phyloP scores from a whole-genome alignment of 2,797 vertebrate species.

The Peromyscus eremicus region DNA sequence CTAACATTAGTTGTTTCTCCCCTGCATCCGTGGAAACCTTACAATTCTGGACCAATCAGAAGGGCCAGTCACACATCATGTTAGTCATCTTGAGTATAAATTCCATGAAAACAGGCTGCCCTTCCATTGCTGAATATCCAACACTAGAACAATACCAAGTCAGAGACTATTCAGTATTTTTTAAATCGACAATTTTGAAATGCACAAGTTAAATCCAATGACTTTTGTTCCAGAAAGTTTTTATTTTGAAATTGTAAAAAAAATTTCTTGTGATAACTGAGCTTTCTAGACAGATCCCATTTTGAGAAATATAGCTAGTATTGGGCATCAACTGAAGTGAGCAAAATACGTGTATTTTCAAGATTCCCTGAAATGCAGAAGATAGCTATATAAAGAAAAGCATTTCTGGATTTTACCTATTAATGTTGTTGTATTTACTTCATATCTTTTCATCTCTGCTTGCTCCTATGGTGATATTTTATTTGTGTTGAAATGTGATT shows the following conservation, averaged over 20 bases:
- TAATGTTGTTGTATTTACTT: background rate
- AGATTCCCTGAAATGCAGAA: background rate
- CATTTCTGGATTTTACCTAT: background rate
- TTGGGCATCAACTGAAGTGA: background rate
- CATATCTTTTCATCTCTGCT: background rate
- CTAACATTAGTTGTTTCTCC: background rate
- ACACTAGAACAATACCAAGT: background rate
- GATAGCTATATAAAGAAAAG: background rate
- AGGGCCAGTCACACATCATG: background rate
- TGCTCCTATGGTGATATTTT: background rate
- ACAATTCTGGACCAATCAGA: background rate
- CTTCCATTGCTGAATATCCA: background rate
- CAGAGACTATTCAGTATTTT: background rate
- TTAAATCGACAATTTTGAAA: background rate
- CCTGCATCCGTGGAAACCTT: background rate
- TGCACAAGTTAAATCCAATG: background rate
- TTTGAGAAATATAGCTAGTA: background rate
- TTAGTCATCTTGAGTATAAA: background rate
- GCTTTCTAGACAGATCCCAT: background rate
- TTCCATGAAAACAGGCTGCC: too few species aligned
- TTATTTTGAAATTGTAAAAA: background rate
- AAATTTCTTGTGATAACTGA: background rate
- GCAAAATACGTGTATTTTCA: slow-evolving; percentile 8
- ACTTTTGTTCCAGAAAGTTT: slow-evolving; percentile 23
- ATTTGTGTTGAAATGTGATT: too few species aligned